A percentile compares a stretch with the other conserved stretches of the same genome.
Evolutionary conservation across 2,888 invertebrate genomes (phyloP).

Genomic region (Heliconius erato): DNA sequence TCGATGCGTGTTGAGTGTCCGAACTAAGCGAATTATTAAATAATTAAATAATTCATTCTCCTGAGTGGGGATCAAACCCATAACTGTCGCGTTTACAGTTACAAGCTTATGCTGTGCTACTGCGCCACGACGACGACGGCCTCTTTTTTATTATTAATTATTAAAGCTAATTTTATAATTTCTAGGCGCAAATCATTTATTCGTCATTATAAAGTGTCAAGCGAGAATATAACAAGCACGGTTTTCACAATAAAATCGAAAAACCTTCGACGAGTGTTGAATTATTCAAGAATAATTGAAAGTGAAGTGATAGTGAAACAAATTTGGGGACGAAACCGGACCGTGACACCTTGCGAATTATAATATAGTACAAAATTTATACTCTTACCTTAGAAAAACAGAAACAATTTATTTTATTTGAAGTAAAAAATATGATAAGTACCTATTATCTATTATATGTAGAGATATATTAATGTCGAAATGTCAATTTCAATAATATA

Average conservation of each 20-base stretch:
- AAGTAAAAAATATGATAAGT: background rate
- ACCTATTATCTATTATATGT: background rate
- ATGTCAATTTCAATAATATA: no score
- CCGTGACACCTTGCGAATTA: constrained; percentile 74
- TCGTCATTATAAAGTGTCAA: constrained; percentile 55
- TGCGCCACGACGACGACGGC: background rate
- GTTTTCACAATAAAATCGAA: constrained; percentile 71
- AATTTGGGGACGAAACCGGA: constrained; percentile 67
- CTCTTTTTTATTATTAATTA: background rate
- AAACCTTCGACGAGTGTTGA: constrained; percentile 64
- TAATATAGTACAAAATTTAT: constrained; percentile 75
- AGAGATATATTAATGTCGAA: background rate
- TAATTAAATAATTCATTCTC: background rate
- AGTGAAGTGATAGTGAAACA: constrained; percentile 71
- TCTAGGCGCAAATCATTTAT: constrained; percentile 28
- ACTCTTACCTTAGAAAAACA: constrained; percentile 8
- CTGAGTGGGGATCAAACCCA: background rate
- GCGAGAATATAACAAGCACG: constrained; percentile 55
- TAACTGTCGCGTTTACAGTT: background rate
- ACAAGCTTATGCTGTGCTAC: background rate
- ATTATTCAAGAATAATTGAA: constrained; percentile 82
- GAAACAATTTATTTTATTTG: background rate
- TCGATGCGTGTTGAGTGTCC: no score
- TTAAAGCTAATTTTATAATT: background rate
- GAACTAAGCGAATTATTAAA: background rate